Conservation (phyloP, 2,113 vertebrate genomes). For the Psilopsiagon aymara region DNA sequence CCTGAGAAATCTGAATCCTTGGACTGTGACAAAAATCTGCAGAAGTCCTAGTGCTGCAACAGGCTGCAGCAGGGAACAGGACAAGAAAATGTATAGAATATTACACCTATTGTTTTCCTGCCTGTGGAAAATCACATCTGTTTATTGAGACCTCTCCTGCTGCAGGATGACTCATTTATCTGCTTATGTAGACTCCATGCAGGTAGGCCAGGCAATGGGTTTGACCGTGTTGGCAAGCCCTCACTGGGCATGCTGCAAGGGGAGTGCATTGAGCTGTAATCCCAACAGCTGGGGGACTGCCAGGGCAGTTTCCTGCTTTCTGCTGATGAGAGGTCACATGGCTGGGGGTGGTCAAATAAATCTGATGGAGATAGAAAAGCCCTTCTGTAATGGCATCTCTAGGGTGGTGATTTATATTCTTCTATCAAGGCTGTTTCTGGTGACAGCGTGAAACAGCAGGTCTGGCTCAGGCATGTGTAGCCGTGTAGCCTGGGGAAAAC, state of each 20-base stretch:
- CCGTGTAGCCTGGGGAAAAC: background rate
- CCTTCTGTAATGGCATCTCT: background rate
- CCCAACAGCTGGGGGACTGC: background rate
- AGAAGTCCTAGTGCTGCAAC: background rate
- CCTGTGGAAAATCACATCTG: background rate
- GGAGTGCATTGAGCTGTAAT: background rate
- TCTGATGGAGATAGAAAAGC: background rate
- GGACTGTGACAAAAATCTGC: background rate
- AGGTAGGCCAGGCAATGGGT: background rate
- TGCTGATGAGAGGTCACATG: background rate
- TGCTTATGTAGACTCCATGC: background rate
- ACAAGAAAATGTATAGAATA: background rate
- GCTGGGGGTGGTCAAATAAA: background rate
- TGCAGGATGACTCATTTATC: background rate
- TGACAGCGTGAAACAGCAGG: background rate
- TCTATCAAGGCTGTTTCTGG: background rate
- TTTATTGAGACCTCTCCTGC: background rate
- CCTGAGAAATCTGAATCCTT: background rate
- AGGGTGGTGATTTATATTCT: background rate
- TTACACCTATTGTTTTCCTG: background rate
- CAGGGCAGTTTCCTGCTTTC: background rate
- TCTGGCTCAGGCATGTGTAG: background rate
- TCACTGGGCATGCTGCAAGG: background rate
- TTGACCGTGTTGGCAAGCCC: background rate
- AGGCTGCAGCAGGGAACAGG: background rate